Base-by-base conservation (phyloP, 2,888 invertebrate species). In the Gnatocerus cornutus region DNA sequence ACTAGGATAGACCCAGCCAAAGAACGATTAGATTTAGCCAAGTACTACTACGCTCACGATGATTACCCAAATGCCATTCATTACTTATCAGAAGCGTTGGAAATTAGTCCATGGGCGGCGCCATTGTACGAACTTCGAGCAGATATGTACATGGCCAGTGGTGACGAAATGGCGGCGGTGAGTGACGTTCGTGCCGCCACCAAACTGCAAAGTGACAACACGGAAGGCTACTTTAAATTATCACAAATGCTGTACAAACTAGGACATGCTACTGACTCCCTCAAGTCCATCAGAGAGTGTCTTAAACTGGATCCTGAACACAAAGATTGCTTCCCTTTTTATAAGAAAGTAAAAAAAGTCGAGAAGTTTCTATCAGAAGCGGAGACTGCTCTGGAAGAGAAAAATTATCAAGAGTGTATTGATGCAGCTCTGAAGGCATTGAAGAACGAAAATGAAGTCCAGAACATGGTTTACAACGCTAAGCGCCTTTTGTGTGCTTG, bases 231-330 rank as follows among this genome's bases (percentile, higher is more conserved):
- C 85, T 90, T 89, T 78, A 92, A 94, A 73, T 88, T 99, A n/a
- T 91, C 97, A 50, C 87, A 89, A 63, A 86, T 99, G 70, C 90
- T 97, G 59, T 99, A 99, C 86, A 89, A 91, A 76, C 89, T 97
- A 63, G 99, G 99, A 1, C 96, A 98, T 78, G 95, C 96, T 50
- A 92, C 93, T 13, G 97, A 97, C 78, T 90, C 97, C 0, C 87
- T 99, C 37, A 94, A 92, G 85, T 96, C 98, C 85, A 93, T 99
- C 73, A 91, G 99, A 13, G 98, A 99, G 84, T 99, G 99, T 84
- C 88, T 99, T 12, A 97, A 95, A 83, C 87, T 98, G 43, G 99
- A 99, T 85, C 98, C 98, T 0, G 99, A 99, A 79, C 98, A 99
- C 86, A 96, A 97, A 86, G 89, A 93, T 78, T 99, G 99, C 85